These are phyloP conservation scores for Neoarius graeffei DNA, from an alignment of 2,113 vertebrate genomes.

Conservation along the genomic window DNA sequence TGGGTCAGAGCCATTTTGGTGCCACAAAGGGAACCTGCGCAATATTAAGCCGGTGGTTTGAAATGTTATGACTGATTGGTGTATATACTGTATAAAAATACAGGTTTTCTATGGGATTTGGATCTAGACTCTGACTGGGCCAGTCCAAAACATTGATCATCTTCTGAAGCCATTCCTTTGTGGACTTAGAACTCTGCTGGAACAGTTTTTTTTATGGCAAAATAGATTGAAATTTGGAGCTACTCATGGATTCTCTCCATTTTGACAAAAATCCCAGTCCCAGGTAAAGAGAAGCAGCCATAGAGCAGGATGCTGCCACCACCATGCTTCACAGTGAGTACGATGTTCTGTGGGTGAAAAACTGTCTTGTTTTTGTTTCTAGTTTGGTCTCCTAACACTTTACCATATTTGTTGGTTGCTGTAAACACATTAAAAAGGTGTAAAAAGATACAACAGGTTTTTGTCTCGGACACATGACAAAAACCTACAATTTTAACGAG, in stretches of 20 bases:
- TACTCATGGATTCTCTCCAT: neutral
- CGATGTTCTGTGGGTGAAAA: neutral
- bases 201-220: neutral
- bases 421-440: neutral
- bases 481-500: neutral
- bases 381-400: neutral
- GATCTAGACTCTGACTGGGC: neutral
- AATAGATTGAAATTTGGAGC: neutral
- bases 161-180: neutral
- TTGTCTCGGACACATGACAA: neutral
- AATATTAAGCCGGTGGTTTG: too few species aligned
- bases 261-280: neutral
- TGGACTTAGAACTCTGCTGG: neutral
- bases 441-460: neutral
- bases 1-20: too few species aligned
- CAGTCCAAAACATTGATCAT: neutral
- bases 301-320: neutral
- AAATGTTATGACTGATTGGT: too few species aligned
- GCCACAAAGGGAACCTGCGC: too few species aligned
- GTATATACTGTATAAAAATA: too few species aligned
- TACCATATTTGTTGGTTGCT: neutral
- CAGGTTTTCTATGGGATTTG: neutral
- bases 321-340: neutral
- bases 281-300: neutral
- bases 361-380: neutral